A percentile compares a stretch with the other conserved stretches of the same genome.
These are phyloP conservation scores for Bagarius yarrelli DNA, from an alignment of 2,113 vertebrate genomes.

Conservation along the genomic window DNA sequence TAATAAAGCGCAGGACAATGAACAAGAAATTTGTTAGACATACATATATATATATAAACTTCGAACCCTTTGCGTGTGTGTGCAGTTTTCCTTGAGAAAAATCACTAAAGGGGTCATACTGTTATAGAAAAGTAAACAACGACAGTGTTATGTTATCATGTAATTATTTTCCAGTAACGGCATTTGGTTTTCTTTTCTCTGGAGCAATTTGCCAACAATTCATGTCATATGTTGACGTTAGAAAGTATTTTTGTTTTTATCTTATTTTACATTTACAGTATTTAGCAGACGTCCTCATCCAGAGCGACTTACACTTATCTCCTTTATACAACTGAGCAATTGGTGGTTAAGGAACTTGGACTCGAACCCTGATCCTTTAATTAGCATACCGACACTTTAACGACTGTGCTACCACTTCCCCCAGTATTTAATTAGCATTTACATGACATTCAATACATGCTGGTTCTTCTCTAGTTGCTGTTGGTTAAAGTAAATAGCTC, in stretches of 20 bases:
- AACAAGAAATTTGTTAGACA: neutral
- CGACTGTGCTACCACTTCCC: too few species aligned
- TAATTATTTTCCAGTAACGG: neutral
- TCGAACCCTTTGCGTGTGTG: neutral
- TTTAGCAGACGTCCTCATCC: too few species aligned
- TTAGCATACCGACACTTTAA: too few species aligned
- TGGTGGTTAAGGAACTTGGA: too few species aligned
- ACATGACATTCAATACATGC: too few species aligned
- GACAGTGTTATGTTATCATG: neutral
- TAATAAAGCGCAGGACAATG: neutral
- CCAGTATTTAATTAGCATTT: too few species aligned
- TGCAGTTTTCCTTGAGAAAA: neutral
- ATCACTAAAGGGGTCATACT: neutral
- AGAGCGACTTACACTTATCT: too few species aligned
- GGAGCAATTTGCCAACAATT: neutral
- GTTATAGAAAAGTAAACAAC: neutral
- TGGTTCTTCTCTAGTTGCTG: too few species aligned
- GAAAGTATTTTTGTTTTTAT: neutral
- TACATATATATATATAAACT: neutral
- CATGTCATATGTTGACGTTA: neutral
- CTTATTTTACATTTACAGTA: too few species aligned
- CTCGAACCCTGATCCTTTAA: too few species aligned
- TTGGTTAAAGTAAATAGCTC: too few species aligned
- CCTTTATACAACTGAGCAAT: too few species aligned
- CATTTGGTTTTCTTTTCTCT: neutral